Evolutionary conservation across 1,140 invertebrate genomes (phyloP).

Genomic region (Rhopalosiphum padi): DNA sequence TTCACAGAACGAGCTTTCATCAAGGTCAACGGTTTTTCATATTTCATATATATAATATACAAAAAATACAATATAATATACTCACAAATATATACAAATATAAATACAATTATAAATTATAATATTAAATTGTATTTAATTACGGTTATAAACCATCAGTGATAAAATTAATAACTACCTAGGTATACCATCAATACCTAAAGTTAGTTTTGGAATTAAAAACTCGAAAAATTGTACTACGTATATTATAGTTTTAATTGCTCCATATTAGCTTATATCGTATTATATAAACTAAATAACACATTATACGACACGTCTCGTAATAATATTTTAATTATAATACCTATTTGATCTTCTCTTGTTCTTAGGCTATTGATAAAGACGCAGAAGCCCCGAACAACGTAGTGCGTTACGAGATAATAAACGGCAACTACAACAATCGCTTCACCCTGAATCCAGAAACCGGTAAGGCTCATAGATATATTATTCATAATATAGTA

Average conservation of each 20-base stretch:
- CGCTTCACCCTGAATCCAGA: slow-evolving; percentile 80
- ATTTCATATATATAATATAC: neutral
- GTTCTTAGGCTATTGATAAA: slow-evolving; percentile 74
- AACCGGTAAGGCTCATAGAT: slow-evolving; percentile 70
- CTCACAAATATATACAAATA: no score
- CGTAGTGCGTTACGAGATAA: slow-evolving; percentile 82
- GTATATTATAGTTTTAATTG: neutral
- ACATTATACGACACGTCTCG: neutral
- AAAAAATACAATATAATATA: no score
- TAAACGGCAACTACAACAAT: slow-evolving; percentile 79
- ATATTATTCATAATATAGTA: neutral
- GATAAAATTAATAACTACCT: neutral
- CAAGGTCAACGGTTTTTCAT: slow-evolving; percentile 64
- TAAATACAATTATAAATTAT: no score
- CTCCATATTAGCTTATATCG: no score
- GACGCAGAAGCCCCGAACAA: slow-evolving; percentile 88
- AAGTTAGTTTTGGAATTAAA: neutral
- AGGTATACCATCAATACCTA: no score
- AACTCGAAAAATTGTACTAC: neutral
- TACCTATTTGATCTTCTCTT: neutral
- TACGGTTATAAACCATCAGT: neutral
- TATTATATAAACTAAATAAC: slow-evolving; percentile 11
- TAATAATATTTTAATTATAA: neutral
- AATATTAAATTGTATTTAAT: no score
- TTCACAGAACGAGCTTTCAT: slow-evolving; percentile 77